phyloP scores from a whole-genome alignment of 2,797 vertebrate species.

The Melanotaenia boesemani region DNA sequence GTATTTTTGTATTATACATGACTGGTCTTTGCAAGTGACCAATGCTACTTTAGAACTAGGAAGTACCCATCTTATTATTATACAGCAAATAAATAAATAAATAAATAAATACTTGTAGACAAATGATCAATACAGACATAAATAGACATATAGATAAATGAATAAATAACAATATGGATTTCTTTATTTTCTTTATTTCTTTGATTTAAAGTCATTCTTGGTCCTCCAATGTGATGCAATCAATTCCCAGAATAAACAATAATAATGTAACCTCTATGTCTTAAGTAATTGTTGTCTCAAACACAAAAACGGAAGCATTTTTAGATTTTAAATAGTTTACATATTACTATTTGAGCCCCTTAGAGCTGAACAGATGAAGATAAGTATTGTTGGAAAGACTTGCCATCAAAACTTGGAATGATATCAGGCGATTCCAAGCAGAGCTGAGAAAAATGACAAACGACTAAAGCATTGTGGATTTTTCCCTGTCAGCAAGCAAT shows the following conservation, averaged over 20 bases:
- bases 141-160: too few species aligned
- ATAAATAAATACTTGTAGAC: too few species aligned
- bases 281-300: neutral
- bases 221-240: too few species aligned
- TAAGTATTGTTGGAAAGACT: neutral
- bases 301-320: neutral
- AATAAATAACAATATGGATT: neutral
- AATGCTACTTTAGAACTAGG: neutral
- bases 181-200: too few species aligned
- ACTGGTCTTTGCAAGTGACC: neutral
- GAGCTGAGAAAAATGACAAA: neutral
- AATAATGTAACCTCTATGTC: neutral
- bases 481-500: conserved; percentile 30
- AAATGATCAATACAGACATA: too few species aligned
- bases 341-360: neutral
- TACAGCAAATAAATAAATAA: neutral
- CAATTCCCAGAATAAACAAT: neutral
- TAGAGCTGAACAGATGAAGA: neutral
- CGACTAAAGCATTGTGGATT: neutral
- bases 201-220: too few species aligned
- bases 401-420: neutral
- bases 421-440: neutral
- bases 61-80: neutral
- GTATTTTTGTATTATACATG: neutral
- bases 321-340: neutral